These are phyloP conservation scores for Gastrophysa polygoni DNA, from an alignment of 2,888 invertebrate genomes.

Conservation along the genomic window DNA sequence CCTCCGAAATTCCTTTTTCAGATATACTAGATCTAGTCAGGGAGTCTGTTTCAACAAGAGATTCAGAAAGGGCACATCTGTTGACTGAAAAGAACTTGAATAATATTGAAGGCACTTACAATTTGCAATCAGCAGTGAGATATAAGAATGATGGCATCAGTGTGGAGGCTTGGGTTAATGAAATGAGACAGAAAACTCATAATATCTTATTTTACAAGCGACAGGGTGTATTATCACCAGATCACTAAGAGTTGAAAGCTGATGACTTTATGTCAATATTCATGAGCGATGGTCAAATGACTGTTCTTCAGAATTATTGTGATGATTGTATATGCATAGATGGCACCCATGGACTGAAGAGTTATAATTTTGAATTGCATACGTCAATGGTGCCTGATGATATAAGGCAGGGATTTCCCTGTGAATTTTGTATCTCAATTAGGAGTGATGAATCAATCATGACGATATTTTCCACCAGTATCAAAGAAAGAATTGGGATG, in stretches of 20 bases:
- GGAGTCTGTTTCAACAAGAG: no score
- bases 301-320: constrained; percentile 39
- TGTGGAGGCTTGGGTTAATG: constrained; percentile 19
- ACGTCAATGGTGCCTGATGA: constrained; percentile 38
- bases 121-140: constrained; percentile 1
- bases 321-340: constrained; percentile 41
- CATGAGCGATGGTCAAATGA: constrained; percentile 39
- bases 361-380: constrained; percentile 35
- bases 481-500: neutral
- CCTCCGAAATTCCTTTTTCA: no score
- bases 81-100: no score
- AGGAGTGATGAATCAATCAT: constrained; percentile 4
- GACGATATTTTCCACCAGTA: neutral
- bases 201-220: neutral
- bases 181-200: neutral
- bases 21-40: no score
- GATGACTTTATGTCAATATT: constrained; percentile 22
- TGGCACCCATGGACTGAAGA: constrained; percentile 37
- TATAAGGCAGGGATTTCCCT: constrained; percentile 38
- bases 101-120: neutral
- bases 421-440: constrained; percentile 26
- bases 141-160: constrained; percentile 23
- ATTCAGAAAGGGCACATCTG: no score
- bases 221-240: neutral
- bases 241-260: neutral